These are phyloP conservation scores for Brachionus manjavacas DNA, from an alignment of 1,140 invertebrate species.

Conservation along the genomic window DNA sequence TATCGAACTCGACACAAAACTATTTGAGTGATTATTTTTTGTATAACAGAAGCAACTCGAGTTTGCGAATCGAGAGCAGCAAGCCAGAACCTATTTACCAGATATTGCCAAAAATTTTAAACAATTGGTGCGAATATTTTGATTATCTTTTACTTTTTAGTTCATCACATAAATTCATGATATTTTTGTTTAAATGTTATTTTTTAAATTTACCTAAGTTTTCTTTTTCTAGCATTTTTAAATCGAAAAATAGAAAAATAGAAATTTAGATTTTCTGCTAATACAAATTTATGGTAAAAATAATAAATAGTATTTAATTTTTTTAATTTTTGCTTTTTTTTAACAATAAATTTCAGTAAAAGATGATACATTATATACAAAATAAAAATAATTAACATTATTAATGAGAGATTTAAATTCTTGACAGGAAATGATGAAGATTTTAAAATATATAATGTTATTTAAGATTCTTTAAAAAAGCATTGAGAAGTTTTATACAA, in stretches of 20 bases:
- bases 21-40: background rate
- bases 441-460: too few species aligned
- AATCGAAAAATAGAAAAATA: background rate
- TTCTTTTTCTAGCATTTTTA: background rate
- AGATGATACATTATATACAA: too few species aligned
- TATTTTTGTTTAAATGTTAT: conserved; percentile 36
- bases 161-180: conserved; percentile 38
- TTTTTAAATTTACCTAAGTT: conserved; percentile 1
- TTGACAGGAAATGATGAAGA: too few species aligned
- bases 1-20: background rate
- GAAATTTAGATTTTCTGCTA: too few species aligned
- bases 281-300: too few species aligned
- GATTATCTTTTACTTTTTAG: conserved; percentile 28
- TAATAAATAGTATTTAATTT: too few species aligned
- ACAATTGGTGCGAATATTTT: background rate
- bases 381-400: too few species aligned
- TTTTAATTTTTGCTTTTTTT: too few species aligned
- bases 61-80: background rate
- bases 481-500: too few species aligned
- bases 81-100: background rate
- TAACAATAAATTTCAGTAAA: too few species aligned
- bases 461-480: too few species aligned
- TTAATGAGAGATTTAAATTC: too few species aligned
- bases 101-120: background rate
- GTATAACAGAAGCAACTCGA: background rate